These are phyloP conservation scores for Climacteris rufus DNA, from an alignment of 2,113 vertebrate genomes.

Conservation along the genomic window DNA sequence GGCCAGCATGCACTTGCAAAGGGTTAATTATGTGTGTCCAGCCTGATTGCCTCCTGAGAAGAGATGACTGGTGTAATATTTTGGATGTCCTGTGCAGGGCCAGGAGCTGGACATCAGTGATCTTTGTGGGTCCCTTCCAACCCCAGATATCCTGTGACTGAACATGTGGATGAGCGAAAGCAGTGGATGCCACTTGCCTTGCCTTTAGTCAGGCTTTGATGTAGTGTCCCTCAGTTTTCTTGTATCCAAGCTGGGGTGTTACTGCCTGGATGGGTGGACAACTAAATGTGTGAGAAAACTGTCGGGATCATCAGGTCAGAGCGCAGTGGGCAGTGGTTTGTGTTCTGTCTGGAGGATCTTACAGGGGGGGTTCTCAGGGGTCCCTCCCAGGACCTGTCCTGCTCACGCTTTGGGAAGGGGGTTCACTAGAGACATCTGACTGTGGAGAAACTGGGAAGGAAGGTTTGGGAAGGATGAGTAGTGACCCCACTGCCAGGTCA, in stretches of 20 bases:
- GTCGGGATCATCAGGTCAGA: background rate
- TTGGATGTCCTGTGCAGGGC: background rate
- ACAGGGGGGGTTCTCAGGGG: background rate
- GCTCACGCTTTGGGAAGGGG: background rate
- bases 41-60: background rate
- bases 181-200: background rate
- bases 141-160: background rate
- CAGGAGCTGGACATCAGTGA: background rate
- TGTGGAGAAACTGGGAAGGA: background rate
- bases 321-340: background rate
- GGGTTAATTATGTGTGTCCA: background rate
- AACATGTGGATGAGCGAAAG: background rate
- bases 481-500: background rate
- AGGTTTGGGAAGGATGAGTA: background rate
- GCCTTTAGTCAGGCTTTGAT: background rate
- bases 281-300: background rate
- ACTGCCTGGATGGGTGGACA: background rate
- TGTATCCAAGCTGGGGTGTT: background rate
- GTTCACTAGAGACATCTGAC: background rate
- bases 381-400: background rate
- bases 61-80: background rate
- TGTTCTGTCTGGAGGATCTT: background rate
- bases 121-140: background rate
- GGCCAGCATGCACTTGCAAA: background rate
- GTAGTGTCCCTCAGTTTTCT: background rate